phyloP scores from a whole-genome alignment of 2,113 vertebrate species.

The Osmerus mordax region DNA sequence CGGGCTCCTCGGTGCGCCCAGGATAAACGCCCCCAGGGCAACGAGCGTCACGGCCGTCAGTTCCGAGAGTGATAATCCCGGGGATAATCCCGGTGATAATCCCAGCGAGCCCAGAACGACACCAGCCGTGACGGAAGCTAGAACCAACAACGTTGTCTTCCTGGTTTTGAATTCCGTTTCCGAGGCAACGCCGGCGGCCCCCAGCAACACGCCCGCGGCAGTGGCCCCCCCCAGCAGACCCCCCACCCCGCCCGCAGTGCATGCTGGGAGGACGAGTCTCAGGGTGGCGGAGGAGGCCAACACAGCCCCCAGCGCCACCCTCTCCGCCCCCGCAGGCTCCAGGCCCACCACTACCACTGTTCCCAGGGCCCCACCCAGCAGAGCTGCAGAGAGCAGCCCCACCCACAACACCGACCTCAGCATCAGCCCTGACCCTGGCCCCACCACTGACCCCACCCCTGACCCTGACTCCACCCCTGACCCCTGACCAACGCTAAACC shows the following conservation, averaged over 20 bases:
- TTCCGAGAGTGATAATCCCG: constrained; percentile 12
- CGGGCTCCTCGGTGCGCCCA: constrained; percentile 57
- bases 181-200: constrained; percentile 46
- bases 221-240: constrained; percentile 42
- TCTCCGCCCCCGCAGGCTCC: constrained; percentile 35
- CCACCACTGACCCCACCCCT: constrained; percentile 8
- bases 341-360: constrained; percentile 49
- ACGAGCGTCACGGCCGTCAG: constrained; percentile 37
- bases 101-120: constrained; percentile 16
- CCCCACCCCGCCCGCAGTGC: constrained; percentile 27
- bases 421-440: constrained; percentile 40
- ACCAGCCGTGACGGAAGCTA: constrained; percentile 30
- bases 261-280: constrained; percentile 34
- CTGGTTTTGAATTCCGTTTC: constrained; percentile 23
- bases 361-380: constrained; percentile 57
- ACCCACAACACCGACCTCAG: constrained; percentile 59
- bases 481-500: constrained; percentile 49
- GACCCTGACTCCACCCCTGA: not conserved
- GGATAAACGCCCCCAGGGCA: constrained; percentile 41
- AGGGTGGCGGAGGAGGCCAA: constrained; percentile 36
- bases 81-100: constrained; percentile 1
- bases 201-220: constrained; percentile 52
- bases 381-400: constrained; percentile 44
- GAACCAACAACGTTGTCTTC: constrained; percentile 18
- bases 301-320: constrained; percentile 35